Conservation (phyloP, 2,888 invertebrate species). For the Beris morrisii region DNA sequence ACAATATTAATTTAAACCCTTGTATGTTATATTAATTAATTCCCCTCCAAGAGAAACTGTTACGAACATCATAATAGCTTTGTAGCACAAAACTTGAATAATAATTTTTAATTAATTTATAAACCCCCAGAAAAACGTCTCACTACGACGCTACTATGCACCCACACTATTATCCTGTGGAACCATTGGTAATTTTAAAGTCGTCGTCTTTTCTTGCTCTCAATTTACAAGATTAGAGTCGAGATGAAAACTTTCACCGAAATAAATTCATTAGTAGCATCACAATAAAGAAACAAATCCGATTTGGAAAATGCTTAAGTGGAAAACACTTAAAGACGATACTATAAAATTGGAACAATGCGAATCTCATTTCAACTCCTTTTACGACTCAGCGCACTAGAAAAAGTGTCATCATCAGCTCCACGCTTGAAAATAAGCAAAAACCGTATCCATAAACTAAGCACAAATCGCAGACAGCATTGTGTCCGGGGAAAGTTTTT, state of each 20-base stretch:
- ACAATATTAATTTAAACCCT: too few species aligned
- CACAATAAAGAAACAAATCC: conserved; percentile 20
- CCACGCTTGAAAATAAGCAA: too few species aligned
- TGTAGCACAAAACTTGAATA: too few species aligned
- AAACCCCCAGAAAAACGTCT: too few species aligned
- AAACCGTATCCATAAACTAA: conserved; percentile 15
- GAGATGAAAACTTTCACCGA: conserved; percentile 11
- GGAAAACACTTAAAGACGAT: conserved; percentile 4
- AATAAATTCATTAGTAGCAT: conserved; percentile 24
- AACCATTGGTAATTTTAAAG: too few species aligned
- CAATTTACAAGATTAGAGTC: conserved; percentile 21
- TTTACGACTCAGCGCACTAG: conserved; percentile 19
- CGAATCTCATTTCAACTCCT: conserved; percentile 20
- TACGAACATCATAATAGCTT: too few species aligned
- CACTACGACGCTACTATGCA: too few species aligned
- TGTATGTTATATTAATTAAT: too few species aligned
- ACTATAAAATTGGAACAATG: conserved; percentile 24
- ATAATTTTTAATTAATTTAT: too few species aligned
- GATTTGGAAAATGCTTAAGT: conserved; percentile 25
- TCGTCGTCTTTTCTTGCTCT: neutral
- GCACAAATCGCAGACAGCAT: conserved; percentile 16
- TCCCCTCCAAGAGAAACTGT: too few species aligned
- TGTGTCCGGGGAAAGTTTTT: conserved; percentile 29
- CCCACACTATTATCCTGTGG: too few species aligned
- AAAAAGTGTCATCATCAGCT: neutral